Percentiles rank a stretch among this genome's conserved stretches.
Evolutionary conservation across 2,113 vertebrate genomes (phyloP).

Genomic region (Malurus elegans): DNA sequence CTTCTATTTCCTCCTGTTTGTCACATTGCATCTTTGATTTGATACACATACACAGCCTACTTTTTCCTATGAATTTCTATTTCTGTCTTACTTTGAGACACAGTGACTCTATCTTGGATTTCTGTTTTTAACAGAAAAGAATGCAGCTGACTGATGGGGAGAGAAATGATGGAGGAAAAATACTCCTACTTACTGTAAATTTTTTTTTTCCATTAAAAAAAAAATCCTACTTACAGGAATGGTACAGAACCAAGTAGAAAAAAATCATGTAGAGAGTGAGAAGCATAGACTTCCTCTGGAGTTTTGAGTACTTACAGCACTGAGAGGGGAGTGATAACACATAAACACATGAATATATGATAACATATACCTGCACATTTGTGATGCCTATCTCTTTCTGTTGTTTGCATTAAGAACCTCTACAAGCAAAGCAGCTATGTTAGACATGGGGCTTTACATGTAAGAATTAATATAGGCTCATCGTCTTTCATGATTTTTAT

Average conservation of each 20-base stretch:
- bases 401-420: not conserved
- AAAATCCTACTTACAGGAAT: not conserved
- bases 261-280: not conserved
- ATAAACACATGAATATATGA: not conserved
- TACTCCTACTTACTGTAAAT: not conserved
- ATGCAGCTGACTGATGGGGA: not conserved
- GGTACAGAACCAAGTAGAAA: not conserved
- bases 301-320: not conserved
- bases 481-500: not conserved
- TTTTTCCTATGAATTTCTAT: not conserved
- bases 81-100: not conserved
- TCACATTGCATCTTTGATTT: not conserved
- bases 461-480: not conserved
- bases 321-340: not conserved
- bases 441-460: not conserved
- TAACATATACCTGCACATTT: not conserved
- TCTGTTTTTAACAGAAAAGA: not conserved
- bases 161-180: not conserved
- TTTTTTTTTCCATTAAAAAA: too few species aligned
- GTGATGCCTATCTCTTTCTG: not conserved
- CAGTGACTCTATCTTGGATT: not conserved
- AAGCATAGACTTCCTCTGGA: not conserved
- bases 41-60: fast-evolving
- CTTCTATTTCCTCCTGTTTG: not conserved
- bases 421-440: not conserved